Base-by-base conservation (phyloP, 2,797 vertebrate genomes). In the Oryzias sinensis region DNA sequence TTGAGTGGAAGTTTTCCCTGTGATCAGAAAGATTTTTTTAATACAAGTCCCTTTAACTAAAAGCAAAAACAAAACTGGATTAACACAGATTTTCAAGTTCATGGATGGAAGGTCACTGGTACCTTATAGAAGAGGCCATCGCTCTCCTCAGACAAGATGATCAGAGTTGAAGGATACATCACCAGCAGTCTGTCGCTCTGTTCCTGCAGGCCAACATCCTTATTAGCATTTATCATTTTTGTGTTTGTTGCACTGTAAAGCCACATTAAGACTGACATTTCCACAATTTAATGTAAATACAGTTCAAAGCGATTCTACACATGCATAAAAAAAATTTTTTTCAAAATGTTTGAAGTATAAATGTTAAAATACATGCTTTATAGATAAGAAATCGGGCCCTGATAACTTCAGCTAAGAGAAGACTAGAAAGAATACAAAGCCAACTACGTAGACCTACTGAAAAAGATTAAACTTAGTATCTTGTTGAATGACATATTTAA, bases 1-100 rank as follows among this genome's bases (percentile, higher is more conserved):
- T 96, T 96, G 67, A 99, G 93, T 0, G 95, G 93, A 79, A 99
- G 94, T 87, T 99, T 97, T 0, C 96, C 96, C 97, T 99, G 91
- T 3, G 53, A 80, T 83, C 47, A 78, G 27, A 81, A 49, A 59
- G 8, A 53, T n/a, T 33, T 0, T 17, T 76, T 71, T 79, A 61
- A 20, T 59, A 57, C 65, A 44, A 33, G 63, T 1, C 24, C 67
- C 4, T 27, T 57, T 45, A 47, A 72, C 62, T n/a, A 56, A 25
- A 59, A 17, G 16, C 14, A 44, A 4, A 42, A 59, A 48, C 44
- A 11, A 37, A 11, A 49, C 3, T 24, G 6, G 33, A 48, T 33
- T 20, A 14, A 52, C 15, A 57, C 17, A 47, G 1, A 22, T 22
- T 3, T 11, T 29, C 25, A 44, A 43, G 17, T 6, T 24, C n/a